These are phyloP conservation scores for Ardeotis arabs DNA, from an alignment of 2,113 vertebrate species.

Conservation along the genomic window DNA sequence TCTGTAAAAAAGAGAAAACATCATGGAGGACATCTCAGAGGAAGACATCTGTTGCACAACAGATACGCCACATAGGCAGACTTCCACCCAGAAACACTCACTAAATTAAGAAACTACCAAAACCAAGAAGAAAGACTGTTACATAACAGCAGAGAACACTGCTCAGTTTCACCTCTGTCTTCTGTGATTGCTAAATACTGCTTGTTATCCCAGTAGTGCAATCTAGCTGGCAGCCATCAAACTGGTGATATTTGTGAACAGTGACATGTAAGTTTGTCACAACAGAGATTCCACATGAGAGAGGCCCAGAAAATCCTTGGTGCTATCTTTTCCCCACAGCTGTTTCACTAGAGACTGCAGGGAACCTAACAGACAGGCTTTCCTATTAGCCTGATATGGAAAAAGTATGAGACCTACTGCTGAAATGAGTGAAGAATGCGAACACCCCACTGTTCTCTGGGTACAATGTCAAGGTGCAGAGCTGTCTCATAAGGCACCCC, in stretches of 20 bases:
- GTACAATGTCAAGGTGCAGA: neutral
- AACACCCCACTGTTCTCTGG: neutral
- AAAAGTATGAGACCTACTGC: neutral
- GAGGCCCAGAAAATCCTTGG: neutral
- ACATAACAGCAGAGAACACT: neutral
- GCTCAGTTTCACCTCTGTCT: neutral
- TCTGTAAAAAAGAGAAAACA: slow-evolving; percentile 71
- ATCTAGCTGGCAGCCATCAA: neutral
- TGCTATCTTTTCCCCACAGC: neutral
- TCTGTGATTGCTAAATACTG: neutral
- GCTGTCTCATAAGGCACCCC: neutral
- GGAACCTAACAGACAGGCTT: neutral
- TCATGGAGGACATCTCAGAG: neutral
- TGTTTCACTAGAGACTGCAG: neutral
- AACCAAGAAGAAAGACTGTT: neutral
- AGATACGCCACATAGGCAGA: neutral
- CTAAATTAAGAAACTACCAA: neutral
- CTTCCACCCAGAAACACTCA: neutral
- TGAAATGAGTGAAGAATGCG: neutral
- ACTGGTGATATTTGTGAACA: neutral
- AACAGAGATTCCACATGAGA: neutral
- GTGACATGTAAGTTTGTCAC: neutral
- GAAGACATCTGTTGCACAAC: neutral
- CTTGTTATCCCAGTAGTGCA: neutral
- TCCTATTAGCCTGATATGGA: neutral